Base-by-base conservation (phyloP, 2,888 invertebrate species). In the Ormyrus rosae region DNA sequence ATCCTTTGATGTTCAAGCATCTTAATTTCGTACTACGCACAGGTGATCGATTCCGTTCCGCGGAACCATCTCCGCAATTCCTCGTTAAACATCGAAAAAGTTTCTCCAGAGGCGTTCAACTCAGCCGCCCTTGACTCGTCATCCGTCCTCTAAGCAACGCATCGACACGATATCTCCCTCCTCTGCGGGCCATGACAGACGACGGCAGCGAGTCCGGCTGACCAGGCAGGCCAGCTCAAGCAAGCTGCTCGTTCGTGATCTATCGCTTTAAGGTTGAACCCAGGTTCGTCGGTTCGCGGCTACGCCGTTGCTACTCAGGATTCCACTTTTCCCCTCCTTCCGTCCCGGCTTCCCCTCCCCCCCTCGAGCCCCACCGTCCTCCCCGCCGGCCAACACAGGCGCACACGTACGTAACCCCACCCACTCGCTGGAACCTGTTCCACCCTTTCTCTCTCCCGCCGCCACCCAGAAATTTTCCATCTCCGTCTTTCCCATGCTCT, bases 261-360 rank as follows among this genome's bases (percentile, higher is more conserved):
- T 89, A 90, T 90, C 89, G 90, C 88, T 90, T 90, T 89, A 90
- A 90, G 88, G 85, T 87, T 87, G 88, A 86, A 87, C 88, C 87
- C 87, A 89, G 89, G 89, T 88, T 88, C 88, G 88, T 85, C 84
- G 87, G 86, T 88, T 88, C 86, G 89, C 87, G 89, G 88, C 89
- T 89, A 89, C 89, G 90, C 88, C 89, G 90, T 89, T 90, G 90
- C 90, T 90, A 90, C 90, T 90, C 90, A 88, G 89, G 88, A 90
- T 90, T 90, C 90, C 90, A 90, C 90, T 90, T 90, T 88, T 88
- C 88, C 86, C 85, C 85, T 85, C 86, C 83, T 83, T 46, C 81
- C 79, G 65, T 78, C 69, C 76, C 81, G 64, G 51, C 48, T 51
- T 51, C 56, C 70, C 34, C 45, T 65, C 64, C 34, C 63, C n/a